phyloP scores from a whole-genome alignment of 2,888 invertebrate genomes.

The Cremastinae sp. region DNA sequence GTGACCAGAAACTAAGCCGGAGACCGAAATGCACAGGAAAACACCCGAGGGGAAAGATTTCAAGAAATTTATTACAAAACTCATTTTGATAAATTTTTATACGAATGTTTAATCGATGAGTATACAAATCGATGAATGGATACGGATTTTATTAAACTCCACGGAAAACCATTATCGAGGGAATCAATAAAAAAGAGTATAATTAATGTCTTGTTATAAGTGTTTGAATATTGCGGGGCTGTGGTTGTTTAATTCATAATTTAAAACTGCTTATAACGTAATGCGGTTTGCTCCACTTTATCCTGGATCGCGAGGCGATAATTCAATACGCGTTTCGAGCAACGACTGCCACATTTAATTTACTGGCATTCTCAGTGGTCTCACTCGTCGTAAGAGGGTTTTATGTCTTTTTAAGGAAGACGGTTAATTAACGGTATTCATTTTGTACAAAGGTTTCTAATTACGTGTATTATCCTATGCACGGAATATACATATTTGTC shows the following conservation, averaged over 20 bases:
- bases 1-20: slow-evolving; percentile 67
- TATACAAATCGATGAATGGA: no score
- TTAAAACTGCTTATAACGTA: neutral
- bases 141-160: no score
- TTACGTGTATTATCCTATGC: slow-evolving; percentile 76
- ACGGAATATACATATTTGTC: slow-evolving; percentile 25
- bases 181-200: no score
- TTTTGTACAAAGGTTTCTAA: slow-evolving; percentile 84
- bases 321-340: slow-evolving; percentile 40
- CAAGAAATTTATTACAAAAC: slow-evolving; percentile 49
- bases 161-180: no score
- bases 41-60: slow-evolving; percentile 48
- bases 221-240: no score
- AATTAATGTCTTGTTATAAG: neutral
- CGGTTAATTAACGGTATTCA: slow-evolving; percentile 84
- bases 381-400: slow-evolving; percentile 66
- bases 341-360: slow-evolving; percentile 73
- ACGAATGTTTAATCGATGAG: no score
- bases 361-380: slow-evolving; percentile 53
- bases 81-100: no score
- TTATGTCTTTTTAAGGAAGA: slow-evolving; percentile 82
- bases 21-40: slow-evolving; percentile 30
- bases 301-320: slow-evolving; percentile 69
- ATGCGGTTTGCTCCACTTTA: slow-evolving; percentile 58
- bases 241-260: neutral